A percentile compares a stretch with the other conserved stretches of the same genome.
These are phyloP conservation scores for Ornithorhynchus anatinus DNA, from an alignment of 2,113 vertebrate species.

Conservation along the genomic window DNA sequence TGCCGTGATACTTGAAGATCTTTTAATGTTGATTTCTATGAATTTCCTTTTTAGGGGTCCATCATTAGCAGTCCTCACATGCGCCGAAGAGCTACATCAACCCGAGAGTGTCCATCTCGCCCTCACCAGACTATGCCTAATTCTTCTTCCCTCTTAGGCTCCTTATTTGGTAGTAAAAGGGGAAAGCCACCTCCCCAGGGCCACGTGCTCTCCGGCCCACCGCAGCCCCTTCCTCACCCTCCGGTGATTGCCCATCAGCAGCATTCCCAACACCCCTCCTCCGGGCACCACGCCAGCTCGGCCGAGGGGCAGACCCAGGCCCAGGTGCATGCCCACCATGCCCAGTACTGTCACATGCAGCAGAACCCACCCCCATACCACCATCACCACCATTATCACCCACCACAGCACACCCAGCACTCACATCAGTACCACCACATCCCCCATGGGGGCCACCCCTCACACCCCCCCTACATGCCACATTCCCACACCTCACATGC, in stretches of 20 bases:
- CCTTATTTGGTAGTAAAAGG: constrained; percentile 89
- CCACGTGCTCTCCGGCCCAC: constrained; percentile 67
- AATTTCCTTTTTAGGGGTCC: constrained; percentile 92
- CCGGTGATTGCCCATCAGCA: constrained; percentile 75
- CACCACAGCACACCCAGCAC: constrained; percentile 84
- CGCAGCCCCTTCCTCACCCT: constrained; percentile 74
- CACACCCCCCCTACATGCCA: constrained; percentile 51
- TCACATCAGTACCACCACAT: constrained; percentile 80
- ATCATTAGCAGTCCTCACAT: constrained; percentile 98
- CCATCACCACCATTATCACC: constrained; percentile 94
- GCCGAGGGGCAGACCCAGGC: constrained; percentile 72
- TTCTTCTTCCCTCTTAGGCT: constrained; percentile 93
- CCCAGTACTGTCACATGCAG: constrained; percentile 85
- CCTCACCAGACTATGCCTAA: constrained; percentile 88
- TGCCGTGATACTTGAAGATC: constrained; percentile 55
- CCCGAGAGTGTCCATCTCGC: constrained; percentile 91
- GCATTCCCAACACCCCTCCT: constrained; percentile 67
- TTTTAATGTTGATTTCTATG: constrained; percentile 80
- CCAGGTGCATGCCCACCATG: constrained; percentile 76
- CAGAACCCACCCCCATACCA: constrained; percentile 94
- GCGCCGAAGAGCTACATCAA: constrained; percentile 87
- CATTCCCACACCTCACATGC: constrained; percentile 67
- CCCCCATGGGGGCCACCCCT: constrained; percentile 68
- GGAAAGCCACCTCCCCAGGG: constrained; percentile 82
- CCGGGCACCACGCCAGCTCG: constrained; percentile 78